Conservation (phyloP, 2,797 vertebrate genomes). For the Mallotus villosus region DNA sequence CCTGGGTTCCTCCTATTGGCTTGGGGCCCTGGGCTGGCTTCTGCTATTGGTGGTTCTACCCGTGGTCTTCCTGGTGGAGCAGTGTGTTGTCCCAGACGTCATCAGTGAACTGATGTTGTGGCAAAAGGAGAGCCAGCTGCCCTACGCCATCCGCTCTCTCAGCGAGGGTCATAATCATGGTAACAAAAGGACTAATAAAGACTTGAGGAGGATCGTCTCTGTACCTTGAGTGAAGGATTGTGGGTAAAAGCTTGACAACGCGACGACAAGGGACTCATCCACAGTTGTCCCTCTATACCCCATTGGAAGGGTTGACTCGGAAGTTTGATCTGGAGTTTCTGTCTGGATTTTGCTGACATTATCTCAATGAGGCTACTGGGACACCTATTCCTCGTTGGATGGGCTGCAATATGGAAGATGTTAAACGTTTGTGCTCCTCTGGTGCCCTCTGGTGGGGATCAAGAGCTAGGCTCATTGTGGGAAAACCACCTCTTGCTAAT, state of each 20-base stretch:
- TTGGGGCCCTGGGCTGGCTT: slow-evolving; percentile 71
- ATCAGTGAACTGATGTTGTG: slow-evolving; percentile 64
- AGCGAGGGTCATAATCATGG: slow-evolving; percentile 44
- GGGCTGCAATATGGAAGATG: not conserved
- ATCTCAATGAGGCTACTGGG: not conserved
- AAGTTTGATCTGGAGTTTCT: not conserved
- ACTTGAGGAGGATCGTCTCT: slow-evolving; percentile 48
- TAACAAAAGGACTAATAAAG: slow-evolving; percentile 1
- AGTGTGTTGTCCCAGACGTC: slow-evolving; percentile 66
- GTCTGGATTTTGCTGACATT: not conserved
- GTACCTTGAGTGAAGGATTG: slow-evolving; percentile 44
- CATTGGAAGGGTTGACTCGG: too few relatives aligned
- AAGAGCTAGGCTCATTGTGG: not conserved
- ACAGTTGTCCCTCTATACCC: not conserved
- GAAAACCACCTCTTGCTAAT: not conserved
- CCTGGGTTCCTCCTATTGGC: slow-evolving; percentile 71
- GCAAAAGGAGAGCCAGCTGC: slow-evolving; percentile 37
- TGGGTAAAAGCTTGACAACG: slow-evolving; percentile 11
- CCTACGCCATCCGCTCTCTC: slow-evolving; percentile 24
- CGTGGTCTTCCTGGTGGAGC: slow-evolving; percentile 62
- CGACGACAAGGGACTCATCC: not conserved
- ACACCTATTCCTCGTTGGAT: not conserved
- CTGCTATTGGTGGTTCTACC: slow-evolving; percentile 55
- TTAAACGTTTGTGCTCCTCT: not conserved
- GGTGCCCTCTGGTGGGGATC: slow-evolving; percentile 15